These are phyloP conservation scores for Bolborhynchus lineola DNA, from an alignment of 2,113 vertebrate species.

Conservation along the genomic window DNA sequence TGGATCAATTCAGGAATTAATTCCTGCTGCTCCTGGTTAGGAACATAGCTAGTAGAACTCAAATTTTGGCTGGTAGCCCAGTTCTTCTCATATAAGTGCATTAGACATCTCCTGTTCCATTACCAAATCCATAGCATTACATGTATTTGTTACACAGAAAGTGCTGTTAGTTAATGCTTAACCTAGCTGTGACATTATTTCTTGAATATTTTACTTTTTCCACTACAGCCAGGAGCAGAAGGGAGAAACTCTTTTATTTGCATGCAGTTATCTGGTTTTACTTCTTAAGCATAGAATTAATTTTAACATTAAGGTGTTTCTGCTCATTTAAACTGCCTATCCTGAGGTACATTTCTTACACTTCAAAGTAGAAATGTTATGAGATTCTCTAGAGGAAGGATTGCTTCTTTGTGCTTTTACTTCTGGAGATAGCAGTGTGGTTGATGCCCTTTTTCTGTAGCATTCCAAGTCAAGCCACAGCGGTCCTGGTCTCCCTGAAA, in stretches of 20 bases:
- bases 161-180: not conserved
- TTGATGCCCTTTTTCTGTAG: not conserved
- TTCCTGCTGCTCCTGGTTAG: not conserved
- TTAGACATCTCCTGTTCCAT: not conserved
- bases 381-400: not conserved
- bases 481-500: not conserved
- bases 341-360: not conserved
- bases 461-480: not conserved
- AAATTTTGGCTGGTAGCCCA: constrained; percentile 1
- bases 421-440: not conserved
- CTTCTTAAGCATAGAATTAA: not conserved
- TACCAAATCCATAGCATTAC: not conserved
- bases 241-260: not conserved
- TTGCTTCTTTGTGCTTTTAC: not conserved
- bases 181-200: not conserved
- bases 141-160: not conserved
- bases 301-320: not conserved
- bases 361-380: not conserved
- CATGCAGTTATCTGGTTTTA: not conserved
- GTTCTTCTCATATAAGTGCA: not conserved
- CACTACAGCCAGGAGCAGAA: not conserved
- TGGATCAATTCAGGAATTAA: not conserved
- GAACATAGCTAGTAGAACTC: not conserved
- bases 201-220: not conserved
- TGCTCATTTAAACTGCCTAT: not conserved